Evolutionary conservation across 2,113 vertebrate species (phyloP), one percentile per base, ranked within the genome.

Genomic region (Collichthys lucidus): DNA sequence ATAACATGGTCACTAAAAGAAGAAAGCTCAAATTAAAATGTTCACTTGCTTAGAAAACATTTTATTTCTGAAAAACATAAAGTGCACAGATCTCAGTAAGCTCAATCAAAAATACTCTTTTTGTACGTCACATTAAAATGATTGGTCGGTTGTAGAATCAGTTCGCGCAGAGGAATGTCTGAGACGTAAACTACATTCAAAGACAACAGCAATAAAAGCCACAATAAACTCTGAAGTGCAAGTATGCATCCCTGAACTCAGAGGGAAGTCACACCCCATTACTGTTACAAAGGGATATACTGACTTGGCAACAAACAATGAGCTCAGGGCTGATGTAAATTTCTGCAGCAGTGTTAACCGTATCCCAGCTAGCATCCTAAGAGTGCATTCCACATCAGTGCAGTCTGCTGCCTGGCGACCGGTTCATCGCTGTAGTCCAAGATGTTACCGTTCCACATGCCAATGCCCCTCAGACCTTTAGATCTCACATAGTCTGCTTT

Each of bases 391-490:
- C 98, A 99, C 98, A 99, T 99, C 80, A 91, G 92, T 63, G 90
- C 56, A 1, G 95, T 96, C 93, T 99, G 97, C 77, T 96, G 83
- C 89, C 88, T 90, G 65, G 96, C 96, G 44, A 81, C 74, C 11
- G 92, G 22, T 47, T 96, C 92, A 50, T 74, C 64, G 0, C 95
- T 95, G 90, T 99, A 98, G 92, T 98, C 95, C 53, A 99, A 95
- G 80, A 96, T 94, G 87, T 98, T 95, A 78, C 94, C 96, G 26
- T 98, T 97, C 98, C 98, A 99, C 97, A 98, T 97, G 70, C 98
- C 98, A 55, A 97, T 95, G 49, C 98, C 98, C n/a, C 95, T 94
- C 80, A 99, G 88, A 22, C 94, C 95, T 72, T 70, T 92, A 1
- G 86, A 81, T 82, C 89, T 94, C 64, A 96, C 91, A n/a, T 94